These are phyloP conservation scores for Babylonia areolata DNA, from an alignment of 1,140 invertebrate species.

Conservation along the genomic window DNA sequence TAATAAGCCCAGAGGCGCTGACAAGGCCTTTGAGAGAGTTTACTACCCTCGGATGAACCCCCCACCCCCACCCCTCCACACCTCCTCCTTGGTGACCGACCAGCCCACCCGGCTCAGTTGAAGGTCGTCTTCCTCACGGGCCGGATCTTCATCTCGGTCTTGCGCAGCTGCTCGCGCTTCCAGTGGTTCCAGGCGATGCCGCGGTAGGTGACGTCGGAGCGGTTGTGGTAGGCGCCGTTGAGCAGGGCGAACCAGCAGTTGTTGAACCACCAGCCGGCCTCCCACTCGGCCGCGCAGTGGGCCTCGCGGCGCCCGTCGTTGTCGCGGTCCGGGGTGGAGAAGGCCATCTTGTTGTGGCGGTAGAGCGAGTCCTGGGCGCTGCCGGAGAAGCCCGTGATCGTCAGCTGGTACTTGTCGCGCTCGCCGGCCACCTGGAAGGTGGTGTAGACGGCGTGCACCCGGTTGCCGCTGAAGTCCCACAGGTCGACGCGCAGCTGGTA, in stretches of 20 bases:
- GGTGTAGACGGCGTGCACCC: conserved; percentile 81
- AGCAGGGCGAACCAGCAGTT: conserved; percentile 95
- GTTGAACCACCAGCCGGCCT: conserved; percentile 78
- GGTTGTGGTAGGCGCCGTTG: conserved; percentile 91
- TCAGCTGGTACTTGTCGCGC: conserved; percentile 82
- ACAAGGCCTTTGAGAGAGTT: no score
- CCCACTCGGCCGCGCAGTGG: conserved; percentile 81
- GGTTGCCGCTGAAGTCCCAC: conserved; percentile 80
- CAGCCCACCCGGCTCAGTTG: background rate
- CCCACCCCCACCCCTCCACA: no score
- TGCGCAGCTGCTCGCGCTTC: conserved; percentile 87
- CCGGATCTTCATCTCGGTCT: conserved; percentile 88
- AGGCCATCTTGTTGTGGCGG: conserved; percentile 84
- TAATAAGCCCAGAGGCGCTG: no score
- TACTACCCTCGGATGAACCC: no score
- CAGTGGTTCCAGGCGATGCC: conserved; percentile 89
- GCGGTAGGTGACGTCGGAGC: conserved; percentile 86
- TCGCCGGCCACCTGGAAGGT: conserved; percentile 82
- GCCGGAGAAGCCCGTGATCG: conserved; percentile 79
- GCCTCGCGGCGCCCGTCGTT: conserved; percentile 84
- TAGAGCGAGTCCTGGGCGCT: conserved; percentile 80
- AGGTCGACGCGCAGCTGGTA: conserved; percentile 83
- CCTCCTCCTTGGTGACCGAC: background rate
- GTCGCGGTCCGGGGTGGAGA: conserved; percentile 84
- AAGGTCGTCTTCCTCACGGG: conserved; percentile 51